A percentile compares a stretch with the other conserved stretches of the same genome.
Evolutionary conservation across 2,797 vertebrate genomes (phyloP).

Genomic region (Tamandua tetradactyla): DNA sequence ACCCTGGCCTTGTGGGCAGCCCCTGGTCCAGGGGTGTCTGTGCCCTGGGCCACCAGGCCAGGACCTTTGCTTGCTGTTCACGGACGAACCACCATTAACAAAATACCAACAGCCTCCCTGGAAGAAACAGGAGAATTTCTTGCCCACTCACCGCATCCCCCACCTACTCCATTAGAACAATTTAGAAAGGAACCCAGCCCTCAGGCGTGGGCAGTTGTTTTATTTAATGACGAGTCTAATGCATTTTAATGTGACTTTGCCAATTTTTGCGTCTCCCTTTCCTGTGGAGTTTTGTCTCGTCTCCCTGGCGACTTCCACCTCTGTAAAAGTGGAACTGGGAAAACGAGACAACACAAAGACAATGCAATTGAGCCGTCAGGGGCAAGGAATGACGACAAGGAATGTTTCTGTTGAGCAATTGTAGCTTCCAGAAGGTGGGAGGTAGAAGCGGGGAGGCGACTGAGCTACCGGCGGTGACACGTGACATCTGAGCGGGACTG

Average conservation of each 20-base stretch:
- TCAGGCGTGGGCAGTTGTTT: not conserved
- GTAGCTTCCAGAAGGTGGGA: not conserved
- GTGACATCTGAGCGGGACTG: not conserved
- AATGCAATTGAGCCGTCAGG: not conserved
- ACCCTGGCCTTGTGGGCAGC: not conserved
- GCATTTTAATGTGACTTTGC: slow-evolving; percentile 17
- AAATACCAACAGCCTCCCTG: not conserved
- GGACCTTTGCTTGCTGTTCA: not conserved
- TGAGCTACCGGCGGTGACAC: not conserved
- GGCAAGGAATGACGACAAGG: not conserved
- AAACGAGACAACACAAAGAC: not conserved
- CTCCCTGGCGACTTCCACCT: not conserved
- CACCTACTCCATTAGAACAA: not conserved
- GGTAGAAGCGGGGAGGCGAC: not conserved
- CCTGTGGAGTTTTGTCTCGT: slow-evolving; percentile 4
- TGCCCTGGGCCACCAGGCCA: not conserved
- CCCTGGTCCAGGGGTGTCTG: no score
- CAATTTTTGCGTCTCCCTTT: not conserved
- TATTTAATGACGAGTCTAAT: not conserved
- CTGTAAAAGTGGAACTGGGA: not conserved
- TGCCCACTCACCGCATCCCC: no score
- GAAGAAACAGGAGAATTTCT: slow-evolving; percentile 15
- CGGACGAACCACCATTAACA: not conserved
- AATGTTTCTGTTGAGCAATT: not conserved
- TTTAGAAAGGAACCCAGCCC: not conserved